Conservation (phyloP, 1,140 invertebrate genomes). For the Myzus persicae region DNA sequence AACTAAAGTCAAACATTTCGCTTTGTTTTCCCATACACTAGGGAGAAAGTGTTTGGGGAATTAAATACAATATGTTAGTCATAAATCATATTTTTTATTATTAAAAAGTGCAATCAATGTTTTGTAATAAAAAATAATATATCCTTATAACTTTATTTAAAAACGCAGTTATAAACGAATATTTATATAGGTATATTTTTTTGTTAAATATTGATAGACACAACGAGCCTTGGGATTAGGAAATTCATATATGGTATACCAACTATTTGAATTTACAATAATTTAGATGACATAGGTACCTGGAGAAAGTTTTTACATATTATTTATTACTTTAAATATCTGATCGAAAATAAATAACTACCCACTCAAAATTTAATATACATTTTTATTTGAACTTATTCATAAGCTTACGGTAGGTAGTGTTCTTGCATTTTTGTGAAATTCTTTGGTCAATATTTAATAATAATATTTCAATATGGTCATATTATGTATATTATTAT, state of each 20-base stretch:
- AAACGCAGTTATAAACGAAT: neutral
- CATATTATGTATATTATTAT: too few relatives aligned
- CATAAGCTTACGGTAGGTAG: too few relatives aligned
- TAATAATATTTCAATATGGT: too few relatives aligned
- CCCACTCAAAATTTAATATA: neutral
- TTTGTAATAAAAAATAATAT: neutral
- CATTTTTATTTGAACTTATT: too few relatives aligned
- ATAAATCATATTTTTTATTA: neutral
- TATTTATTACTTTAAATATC: neutral
- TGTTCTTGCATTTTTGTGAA: too few relatives aligned
- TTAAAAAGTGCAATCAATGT: neutral
- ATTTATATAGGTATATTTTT: neutral
- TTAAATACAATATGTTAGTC: neutral
- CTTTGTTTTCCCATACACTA: neutral
- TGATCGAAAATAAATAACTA: neutral
- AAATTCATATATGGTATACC: neutral
- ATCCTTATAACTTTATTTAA: conserved; percentile 1
- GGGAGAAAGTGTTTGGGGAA: neutral
- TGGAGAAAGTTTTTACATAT: neutral
- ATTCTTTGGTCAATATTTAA: too few relatives aligned
- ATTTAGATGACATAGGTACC: neutral
- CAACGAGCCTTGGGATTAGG: neutral
- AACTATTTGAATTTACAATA: too few relatives aligned
- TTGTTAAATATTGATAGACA: neutral
- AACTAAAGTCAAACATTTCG: conserved; percentile 11